Base-by-base conservation (phyloP, 2,888 invertebrate species). In the Orgyia antiqua region DNA sequence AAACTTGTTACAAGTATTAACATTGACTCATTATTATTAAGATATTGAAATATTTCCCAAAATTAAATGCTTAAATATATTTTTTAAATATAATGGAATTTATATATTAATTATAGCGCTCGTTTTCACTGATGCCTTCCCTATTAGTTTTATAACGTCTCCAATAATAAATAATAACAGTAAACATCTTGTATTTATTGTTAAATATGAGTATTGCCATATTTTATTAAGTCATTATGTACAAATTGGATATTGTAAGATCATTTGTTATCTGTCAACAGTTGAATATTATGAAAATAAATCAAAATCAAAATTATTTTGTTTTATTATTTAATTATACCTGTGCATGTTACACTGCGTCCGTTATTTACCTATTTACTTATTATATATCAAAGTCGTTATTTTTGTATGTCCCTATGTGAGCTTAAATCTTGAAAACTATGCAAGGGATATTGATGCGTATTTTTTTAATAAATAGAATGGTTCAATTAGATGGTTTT, bases 211-310 rank as follows among this genome's bases (percentile, higher is more conserved):
- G 79, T 83, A 83, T 84, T 84, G 86, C 86, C 86, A 86, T 84
- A 84, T 84, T 83, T 80, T 84, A 78, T 83, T 84, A 84, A 84
- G 84, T 84, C 78, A 82, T 83, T 78, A 73, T 84, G 84, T 86
- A 86, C 84, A 83, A 84, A 84, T 84, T 79, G 79, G 76, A 83
- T 84, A 84, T 75, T 77, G 71, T 83, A 84, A 82, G 83, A 77
- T 79, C 82, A 83, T 84, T 86, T 84, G 84, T 86, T 86, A 84
- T 83, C 82, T 83, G 80, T 84, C 84, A 74, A 80, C 86, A 83
- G 86, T 86, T 86, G 82, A 83, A 82, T 83, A 86, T 86, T 86
- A 84, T 68, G 72, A 82, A 84, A 84, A 84, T 84, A 83, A 80
- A 78, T 73, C 70, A 72, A 82, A n/a, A 74, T 74, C 65, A 69